These are phyloP conservation scores for Sardinella longiceps DNA, from an alignment of 2,797 vertebrate genomes.

Conservation along the genomic window DNA sequence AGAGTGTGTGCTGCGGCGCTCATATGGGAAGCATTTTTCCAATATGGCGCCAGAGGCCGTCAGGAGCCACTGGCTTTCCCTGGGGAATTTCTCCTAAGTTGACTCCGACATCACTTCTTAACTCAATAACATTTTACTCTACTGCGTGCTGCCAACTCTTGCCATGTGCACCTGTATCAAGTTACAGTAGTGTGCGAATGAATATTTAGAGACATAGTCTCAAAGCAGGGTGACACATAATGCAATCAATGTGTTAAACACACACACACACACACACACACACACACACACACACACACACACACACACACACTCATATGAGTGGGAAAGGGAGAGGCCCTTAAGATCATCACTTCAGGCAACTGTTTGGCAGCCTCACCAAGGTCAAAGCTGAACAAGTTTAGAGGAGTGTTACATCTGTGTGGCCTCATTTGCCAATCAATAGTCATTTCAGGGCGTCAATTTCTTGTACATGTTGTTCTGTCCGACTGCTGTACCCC, in stretches of 20 bases:
- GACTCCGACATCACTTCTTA: conserved; percentile 1
- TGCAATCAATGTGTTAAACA: neutral
- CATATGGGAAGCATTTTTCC: neutral
- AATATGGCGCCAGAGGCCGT: neutral
- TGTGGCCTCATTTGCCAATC: neutral
- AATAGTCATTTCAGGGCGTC: neutral
- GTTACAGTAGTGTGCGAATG: conserved; percentile 3
- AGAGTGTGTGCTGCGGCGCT: neutral
- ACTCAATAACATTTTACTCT: neutral
- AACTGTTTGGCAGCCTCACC: neutral
- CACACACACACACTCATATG: neutral
- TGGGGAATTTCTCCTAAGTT: neutral
- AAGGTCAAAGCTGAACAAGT: neutral
- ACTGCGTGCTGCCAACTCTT: neutral
- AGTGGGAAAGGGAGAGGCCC: neutral
- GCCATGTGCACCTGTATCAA: conserved; percentile 11
- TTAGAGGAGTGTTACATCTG: neutral
- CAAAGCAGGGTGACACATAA: neutral
- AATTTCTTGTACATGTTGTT: neutral
- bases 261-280: neutral
- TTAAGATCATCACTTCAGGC: neutral
- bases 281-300: neutral
- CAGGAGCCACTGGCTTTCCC: neutral
- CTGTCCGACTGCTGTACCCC: neutral
- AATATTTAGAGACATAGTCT: neutral